Evolutionary conservation across 2,113 vertebrate species (phyloP).

Genomic region (Corvus hawaiiensis): DNA sequence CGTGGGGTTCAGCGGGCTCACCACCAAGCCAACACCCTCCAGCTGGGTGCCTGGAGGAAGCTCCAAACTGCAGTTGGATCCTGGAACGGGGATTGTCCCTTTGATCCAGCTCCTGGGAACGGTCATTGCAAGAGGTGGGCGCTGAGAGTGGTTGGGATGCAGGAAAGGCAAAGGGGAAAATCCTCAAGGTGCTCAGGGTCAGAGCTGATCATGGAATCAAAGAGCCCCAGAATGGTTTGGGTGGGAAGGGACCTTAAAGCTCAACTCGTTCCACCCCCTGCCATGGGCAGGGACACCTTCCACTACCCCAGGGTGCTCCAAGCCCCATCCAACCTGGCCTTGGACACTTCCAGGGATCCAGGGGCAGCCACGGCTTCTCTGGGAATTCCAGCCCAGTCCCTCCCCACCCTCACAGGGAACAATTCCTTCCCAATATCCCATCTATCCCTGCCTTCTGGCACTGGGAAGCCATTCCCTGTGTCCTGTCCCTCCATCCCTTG

Average conservation of each 20-base stretch:
- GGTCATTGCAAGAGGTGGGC: not conserved
- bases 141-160: not conserved
- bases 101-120: not conserved
- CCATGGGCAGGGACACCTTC: not conserved
- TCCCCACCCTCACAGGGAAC: fast-evolving
- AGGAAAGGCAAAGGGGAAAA: not conserved
- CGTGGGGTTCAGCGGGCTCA: fast-evolving
- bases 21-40: not conserved
- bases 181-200: fast-evolving
- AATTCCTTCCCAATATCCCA: not conserved
- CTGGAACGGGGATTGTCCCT: fast-evolving
- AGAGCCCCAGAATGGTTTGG: not conserved
- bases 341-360: not conserved
- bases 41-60: not conserved
- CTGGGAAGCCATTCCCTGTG: not conserved
- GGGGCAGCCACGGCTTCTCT: not conserved
- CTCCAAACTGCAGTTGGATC: not conserved
- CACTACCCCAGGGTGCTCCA: fast-evolving
- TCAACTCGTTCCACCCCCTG: fast-evolving
- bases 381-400: not conserved
- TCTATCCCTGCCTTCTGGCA: fast-evolving
- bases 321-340: fast-evolving
- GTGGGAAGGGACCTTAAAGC: not conserved
- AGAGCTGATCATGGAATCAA: not conserved
- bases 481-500: not conserved